These are phyloP conservation scores for Apogon talboti DNA, from an alignment of 2,797 vertebrate genomes.

Conservation along the genomic window DNA sequence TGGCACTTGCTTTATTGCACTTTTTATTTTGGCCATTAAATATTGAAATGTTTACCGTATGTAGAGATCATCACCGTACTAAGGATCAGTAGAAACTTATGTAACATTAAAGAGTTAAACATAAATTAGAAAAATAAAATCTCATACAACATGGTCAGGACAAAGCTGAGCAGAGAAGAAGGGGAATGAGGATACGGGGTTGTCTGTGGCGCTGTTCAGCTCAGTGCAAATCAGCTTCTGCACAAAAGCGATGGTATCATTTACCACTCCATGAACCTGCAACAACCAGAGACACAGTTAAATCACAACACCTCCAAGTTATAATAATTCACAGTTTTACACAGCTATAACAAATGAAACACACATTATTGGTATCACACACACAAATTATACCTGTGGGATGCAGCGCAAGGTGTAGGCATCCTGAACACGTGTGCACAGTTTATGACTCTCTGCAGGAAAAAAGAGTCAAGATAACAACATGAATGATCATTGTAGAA, in stretches of 20 bases:
- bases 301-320: background rate
- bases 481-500: background rate
- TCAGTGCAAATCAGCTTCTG: constrained; percentile 50
- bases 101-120: too few species aligned
- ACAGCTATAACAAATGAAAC: background rate
- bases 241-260: constrained; percentile 34
- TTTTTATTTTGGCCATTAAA: too few species aligned
- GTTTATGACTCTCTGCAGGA: constrained; percentile 53
- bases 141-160: too few species aligned
- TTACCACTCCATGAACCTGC: constrained; percentile 40
- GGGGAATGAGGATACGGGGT: constrained; percentile 35
- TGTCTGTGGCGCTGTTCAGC: constrained; percentile 59
- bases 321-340: background rate
- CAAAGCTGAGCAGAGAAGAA: too few species aligned
- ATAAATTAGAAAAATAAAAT: too few species aligned
- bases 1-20: too few species aligned
- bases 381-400: constrained; percentile 50
- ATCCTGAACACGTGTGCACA: constrained; percentile 53
- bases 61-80: too few species aligned
- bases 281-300: background rate
- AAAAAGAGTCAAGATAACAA: constrained; percentile 4
- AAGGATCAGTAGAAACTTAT: too few species aligned
- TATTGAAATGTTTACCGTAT: too few species aligned
- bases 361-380: background rate
- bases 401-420: constrained; percentile 60